Percentiles rank a stretch among this genome's conserved stretches.
Conservation (phyloP, 1,140 invertebrate species). For the Hylyphantes graminicola region DNA sequence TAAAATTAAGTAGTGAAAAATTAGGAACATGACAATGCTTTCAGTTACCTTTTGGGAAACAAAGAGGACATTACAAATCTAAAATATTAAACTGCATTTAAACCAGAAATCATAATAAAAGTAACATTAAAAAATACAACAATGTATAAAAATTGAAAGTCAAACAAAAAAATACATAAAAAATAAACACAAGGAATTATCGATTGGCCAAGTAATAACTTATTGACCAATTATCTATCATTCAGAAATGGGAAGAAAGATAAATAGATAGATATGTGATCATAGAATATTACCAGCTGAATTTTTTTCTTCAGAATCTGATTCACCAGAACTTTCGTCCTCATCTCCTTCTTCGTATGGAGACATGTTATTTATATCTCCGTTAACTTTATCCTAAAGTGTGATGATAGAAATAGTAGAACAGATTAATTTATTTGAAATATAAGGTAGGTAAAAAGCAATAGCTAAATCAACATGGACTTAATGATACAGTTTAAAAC, state of each 20-base stretch:
- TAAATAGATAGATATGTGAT: not conserved
- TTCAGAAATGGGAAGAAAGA: not conserved
- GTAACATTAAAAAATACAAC: too few relatives aligned
- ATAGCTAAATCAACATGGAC: too few relatives aligned
- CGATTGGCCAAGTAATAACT: too few relatives aligned
- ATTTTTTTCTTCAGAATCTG: slow-evolving; percentile 66
- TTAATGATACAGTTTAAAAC: too few relatives aligned
- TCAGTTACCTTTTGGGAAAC: not conserved
- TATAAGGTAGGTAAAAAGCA: too few relatives aligned
- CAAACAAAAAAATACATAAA: not conserved
- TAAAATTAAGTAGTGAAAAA: slow-evolving; percentile 11
- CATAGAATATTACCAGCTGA: slow-evolving; percentile 60
- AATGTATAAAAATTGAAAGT: too few relatives aligned
- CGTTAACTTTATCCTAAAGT: slow-evolving; percentile 39
- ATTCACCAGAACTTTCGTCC: slow-evolving; percentile 66
- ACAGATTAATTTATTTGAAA: too few relatives aligned
- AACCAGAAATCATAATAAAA: too few relatives aligned
- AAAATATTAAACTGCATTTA: too few relatives aligned
- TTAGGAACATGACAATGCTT: not conserved
- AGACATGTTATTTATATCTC: slow-evolving; percentile 66
- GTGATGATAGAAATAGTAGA: not conserved
- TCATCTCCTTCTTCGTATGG: slow-evolving; percentile 68
- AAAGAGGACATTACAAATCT: not conserved
- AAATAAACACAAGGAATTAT: not conserved
- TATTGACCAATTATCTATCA: not conserved